Percentiles rank a stretch among this genome's conserved stretches.
phyloP scores from a whole-genome alignment of 2,113 vertebrate species.

The Numida meleagris region DNA sequence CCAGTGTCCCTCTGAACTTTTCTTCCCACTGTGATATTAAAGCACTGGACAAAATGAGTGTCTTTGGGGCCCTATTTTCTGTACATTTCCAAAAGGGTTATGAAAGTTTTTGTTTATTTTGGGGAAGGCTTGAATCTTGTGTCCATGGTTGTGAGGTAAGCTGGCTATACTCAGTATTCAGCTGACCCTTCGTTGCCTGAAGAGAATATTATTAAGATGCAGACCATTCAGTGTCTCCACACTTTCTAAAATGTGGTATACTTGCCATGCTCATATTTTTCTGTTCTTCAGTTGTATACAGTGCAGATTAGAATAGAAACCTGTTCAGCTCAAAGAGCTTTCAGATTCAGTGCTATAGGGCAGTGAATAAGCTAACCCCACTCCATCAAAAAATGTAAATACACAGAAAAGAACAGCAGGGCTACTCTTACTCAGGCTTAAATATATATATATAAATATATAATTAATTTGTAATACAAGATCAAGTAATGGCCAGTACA shows the following conservation, averaged over 20 bases:
- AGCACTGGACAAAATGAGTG: background rate
- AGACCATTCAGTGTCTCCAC: background rate
- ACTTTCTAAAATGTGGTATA: background rate
- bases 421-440: background rate
- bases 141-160: too few species aligned
- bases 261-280: background rate
- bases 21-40: background rate
- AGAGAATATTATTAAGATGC: background rate
- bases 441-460: background rate
- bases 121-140: background rate
- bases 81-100: background rate
- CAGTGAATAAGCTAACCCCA: background rate
- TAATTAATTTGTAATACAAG: background rate
- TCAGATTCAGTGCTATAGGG: background rate
- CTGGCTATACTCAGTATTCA: background rate
- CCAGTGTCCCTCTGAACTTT: background rate
- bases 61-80: background rate
- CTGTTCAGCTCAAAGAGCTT: background rate
- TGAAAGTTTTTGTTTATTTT: background rate
- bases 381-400: background rate
- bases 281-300: background rate
- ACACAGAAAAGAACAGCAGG: background rate
- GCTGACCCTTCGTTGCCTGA: background rate
- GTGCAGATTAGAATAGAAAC: background rate
- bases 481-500: fast-evolving